These are phyloP conservation scores for Tapirus terrestris DNA, from an alignment of 2,113 vertebrate genomes.

Conservation along the genomic window DNA sequence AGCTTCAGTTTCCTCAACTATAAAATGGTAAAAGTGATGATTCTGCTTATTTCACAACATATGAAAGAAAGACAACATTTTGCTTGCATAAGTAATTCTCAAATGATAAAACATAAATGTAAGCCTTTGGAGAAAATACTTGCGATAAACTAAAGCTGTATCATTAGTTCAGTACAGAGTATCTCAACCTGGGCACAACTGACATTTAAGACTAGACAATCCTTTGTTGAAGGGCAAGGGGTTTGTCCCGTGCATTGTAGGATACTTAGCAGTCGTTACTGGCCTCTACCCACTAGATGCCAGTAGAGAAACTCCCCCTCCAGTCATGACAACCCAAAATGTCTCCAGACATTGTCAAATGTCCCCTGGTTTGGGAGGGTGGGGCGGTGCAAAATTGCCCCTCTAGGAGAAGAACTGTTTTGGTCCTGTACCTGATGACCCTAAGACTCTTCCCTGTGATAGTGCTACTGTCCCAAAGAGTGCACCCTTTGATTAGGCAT, in stretches of 20 bases:
- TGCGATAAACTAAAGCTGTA: neutral
- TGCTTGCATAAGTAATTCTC: neutral
- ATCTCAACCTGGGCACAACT: neutral
- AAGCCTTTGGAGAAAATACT: neutral
- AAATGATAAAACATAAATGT: neutral
- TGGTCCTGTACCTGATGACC: neutral
- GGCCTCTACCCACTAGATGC: neutral
- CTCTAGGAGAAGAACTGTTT: neutral
- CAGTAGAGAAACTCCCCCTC: neutral
- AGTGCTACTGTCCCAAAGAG: neutral
- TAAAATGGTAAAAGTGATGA: neutral
- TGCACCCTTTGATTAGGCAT: neutral
- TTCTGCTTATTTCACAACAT: constrained; percentile 1
- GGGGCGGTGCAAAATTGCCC: neutral
- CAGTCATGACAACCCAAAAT: neutral
- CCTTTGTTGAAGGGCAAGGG: too few species aligned
- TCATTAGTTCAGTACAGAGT: neutral
- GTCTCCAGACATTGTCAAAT: neutral
- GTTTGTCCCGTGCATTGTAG: neutral
- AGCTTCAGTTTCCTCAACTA: neutral
- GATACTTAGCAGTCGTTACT: neutral
- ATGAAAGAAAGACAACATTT: neutral
- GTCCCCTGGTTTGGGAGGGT: neutral
- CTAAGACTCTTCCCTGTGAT: neutral
- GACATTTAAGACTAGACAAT: neutral